Percentiles rank a stretch among this genome's conserved stretches.
These are phyloP conservation scores for Myripristis jacobus DNA, from an alignment of 2,797 vertebrate species.

Conservation along the genomic window DNA sequence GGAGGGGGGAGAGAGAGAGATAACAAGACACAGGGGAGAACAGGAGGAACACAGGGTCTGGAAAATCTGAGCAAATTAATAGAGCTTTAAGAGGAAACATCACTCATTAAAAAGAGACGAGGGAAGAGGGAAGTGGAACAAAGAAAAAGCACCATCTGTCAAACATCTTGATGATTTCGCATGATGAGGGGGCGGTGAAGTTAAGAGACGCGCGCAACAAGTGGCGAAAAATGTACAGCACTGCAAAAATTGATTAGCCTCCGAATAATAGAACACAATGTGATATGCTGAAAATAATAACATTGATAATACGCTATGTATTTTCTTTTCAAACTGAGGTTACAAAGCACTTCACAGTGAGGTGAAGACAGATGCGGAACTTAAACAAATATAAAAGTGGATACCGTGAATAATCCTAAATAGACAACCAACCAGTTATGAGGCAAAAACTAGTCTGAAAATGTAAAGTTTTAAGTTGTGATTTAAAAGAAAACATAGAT, in stretches of 20 bases:
- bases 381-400: no score
- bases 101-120: conserved; percentile 52
- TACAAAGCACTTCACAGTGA: no score
- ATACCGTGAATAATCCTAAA: no score
- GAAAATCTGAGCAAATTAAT: conserved; percentile 65
- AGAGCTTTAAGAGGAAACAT: conserved; percentile 57
- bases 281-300: conserved; percentile 16
- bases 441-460: no score
- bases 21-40: conserved; percentile 79
- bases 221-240: conserved; percentile 1
- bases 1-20: conserved; percentile 1
- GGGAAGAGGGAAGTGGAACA: conserved; percentile 25
- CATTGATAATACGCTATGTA: not conserved
- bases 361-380: no score
- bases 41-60: conserved; percentile 45
- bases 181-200: not conserved
- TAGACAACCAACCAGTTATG: no score
- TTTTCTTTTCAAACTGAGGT: no score
- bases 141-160: conserved; percentile 42
- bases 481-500: no score
- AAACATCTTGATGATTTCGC: conserved; percentile 45
- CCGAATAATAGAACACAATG: not conserved
- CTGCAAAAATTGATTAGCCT: conserved; percentile 22
- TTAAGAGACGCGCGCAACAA: conserved; percentile 1
- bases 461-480: no score